Evolutionary conservation across 1,140 invertebrate genomes (phyloP).

Genomic region (Lordiphosa collinella): DNA sequence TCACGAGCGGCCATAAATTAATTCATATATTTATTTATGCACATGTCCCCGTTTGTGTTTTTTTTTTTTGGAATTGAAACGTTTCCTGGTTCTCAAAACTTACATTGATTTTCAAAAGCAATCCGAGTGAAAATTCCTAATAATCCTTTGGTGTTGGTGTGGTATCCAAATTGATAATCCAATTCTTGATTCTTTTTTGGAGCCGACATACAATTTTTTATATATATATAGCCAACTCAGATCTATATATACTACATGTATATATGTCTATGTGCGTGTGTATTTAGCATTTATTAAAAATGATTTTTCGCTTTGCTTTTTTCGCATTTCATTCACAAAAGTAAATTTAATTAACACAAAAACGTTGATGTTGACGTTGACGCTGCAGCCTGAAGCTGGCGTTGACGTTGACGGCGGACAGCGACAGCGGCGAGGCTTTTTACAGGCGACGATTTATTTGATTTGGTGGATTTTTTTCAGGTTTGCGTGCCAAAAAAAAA

Average conservation of each 20-base stretch:
- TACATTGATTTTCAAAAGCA: constrained; percentile 79
- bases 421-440: too few relatives aligned
- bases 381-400: constrained; percentile 1
- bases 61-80: constrained; percentile 9
- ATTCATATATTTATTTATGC: constrained; percentile 2
- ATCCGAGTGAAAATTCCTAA: constrained; percentile 57
- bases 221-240: constrained; percentile 12
- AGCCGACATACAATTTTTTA: constrained; percentile 7
- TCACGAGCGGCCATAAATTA: constrained; percentile 7
- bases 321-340: constrained; percentile 78
- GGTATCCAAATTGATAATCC: constrained; percentile 41
- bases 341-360: constrained; percentile 78
- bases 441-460: constrained; percentile 26
- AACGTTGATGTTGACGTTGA: constrained; percentile 24
- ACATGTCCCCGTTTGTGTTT: too few relatives aligned
- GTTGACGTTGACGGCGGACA: constrained; percentile 21
- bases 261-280: constrained; percentile 11
- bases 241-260: constrained; percentile 20
- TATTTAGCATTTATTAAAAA: constrained; percentile 78
- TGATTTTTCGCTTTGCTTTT: constrained; percentile 73
- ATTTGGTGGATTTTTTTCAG: constrained; percentile 39
- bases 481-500: constrained; percentile 66
- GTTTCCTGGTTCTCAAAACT: constrained; percentile 55
- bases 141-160: constrained; percentile 34
- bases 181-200: constrained; percentile 3